Conservation (phyloP, 2,797 vertebrate genomes). For the Rhinoraja longicauda region DNA sequence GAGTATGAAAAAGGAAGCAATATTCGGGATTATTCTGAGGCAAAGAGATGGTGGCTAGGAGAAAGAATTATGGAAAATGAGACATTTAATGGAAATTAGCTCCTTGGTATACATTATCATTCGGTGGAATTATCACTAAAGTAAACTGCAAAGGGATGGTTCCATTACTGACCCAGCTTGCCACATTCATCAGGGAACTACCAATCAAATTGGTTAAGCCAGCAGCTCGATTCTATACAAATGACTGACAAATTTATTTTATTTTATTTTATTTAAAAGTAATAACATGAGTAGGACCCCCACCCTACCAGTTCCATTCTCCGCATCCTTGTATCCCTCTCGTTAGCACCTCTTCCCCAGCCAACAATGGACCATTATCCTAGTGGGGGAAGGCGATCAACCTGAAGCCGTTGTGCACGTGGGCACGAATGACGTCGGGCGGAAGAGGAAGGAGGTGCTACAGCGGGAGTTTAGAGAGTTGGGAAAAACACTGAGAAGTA, state of each 20-base stretch:
- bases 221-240: conserved; percentile 19
- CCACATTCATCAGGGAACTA: neutral
- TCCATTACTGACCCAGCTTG: neutral
- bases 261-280: conserved; percentile 23
- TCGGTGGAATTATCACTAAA: neutral
- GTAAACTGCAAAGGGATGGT: neutral
- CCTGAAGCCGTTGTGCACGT: no score
- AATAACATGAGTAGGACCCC: neutral
- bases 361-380: no score
- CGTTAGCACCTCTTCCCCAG: no score
- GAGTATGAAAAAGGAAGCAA: neutral
- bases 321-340: no score
- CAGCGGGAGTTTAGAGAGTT: no score
- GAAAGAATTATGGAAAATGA: neutral
- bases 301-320: no score
- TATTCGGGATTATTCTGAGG: neutral
- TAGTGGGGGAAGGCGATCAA: no score
- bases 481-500: no score
- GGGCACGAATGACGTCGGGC: no score
- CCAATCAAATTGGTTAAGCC: conserved; percentile 10
- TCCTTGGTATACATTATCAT: neutral
- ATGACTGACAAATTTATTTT: no score
- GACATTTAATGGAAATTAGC: neutral
- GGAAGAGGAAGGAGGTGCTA: no score
- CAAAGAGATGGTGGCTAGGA: neutral